Conservation (phyloP, 2,797 vertebrate species). For the Pseudopleuronectes americanus region DNA sequence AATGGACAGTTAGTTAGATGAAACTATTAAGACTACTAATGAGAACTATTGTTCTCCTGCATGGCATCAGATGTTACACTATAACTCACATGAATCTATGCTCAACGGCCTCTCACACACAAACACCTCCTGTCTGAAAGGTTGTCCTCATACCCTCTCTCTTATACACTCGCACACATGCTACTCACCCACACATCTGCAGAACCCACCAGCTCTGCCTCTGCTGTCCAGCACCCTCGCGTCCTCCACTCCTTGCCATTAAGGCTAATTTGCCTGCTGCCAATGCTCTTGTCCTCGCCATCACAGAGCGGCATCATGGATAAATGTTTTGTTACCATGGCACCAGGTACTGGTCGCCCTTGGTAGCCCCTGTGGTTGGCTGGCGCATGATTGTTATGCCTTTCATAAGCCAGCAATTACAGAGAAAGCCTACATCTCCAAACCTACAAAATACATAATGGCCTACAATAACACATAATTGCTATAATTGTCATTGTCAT, state of each 20-base stretch:
- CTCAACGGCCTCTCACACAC: conserved; percentile 2
- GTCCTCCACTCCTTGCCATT: conserved; percentile 69
- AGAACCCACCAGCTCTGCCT: conserved; percentile 48
- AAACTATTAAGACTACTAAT: too few relatives aligned
- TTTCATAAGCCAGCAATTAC: conserved; percentile 79
- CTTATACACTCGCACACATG: conserved; percentile 8
- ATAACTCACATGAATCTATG: not conserved
- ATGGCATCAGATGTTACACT: not conserved
- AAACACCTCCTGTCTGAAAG: conserved; percentile 9
- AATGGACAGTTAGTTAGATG: too few relatives aligned
- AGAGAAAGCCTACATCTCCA: conserved; percentile 76
- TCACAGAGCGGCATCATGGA: conserved; percentile 72
- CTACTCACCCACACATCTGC: conserved; percentile 46
- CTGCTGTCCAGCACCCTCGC: conserved; percentile 55
- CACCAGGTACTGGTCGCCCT: conserved; percentile 66
- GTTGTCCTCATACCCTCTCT: conserved; percentile 11
- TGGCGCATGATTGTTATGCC: conserved; percentile 67
- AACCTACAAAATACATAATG: conserved; percentile 81
- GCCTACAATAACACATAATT: conserved; percentile 82
- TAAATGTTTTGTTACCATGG: conserved; percentile 84
- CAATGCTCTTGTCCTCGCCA: conserved; percentile 75
- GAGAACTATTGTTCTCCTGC: not conserved
- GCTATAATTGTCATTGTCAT: conserved; percentile 75
- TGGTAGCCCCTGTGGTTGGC: conserved; percentile 62
- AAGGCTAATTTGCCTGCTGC: conserved; percentile 79